Evolutionary conservation across 2,888 invertebrate species (phyloP).

Genomic region (Nomada ferruginata): DNA sequence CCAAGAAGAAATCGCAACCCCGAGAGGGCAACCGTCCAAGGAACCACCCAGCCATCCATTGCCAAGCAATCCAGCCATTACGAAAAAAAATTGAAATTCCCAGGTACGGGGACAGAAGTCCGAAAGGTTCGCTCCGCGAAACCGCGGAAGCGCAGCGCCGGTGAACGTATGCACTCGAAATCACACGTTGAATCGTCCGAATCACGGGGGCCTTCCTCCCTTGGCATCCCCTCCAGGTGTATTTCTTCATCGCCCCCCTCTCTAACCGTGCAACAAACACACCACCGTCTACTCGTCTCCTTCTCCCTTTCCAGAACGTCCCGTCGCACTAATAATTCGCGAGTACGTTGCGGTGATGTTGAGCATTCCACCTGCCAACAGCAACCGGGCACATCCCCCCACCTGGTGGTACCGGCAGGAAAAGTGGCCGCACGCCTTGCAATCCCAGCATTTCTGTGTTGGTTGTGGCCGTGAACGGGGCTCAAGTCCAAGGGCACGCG

Average conservation of each 20-base stretch:
- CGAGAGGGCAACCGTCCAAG: not conserved
- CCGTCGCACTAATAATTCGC: slow-evolving; percentile 80
- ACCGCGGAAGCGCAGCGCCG: slow-evolving; percentile 66
- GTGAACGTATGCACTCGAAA: slow-evolving; percentile 70
- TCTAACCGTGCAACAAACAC: slow-evolving; percentile 25
- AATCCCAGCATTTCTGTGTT: slow-evolving; percentile 83
- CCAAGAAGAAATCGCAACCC: not conserved
- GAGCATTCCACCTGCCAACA: slow-evolving; percentile 82
- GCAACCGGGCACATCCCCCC: slow-evolving; percentile 78
- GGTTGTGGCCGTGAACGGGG: slow-evolving; percentile 83
- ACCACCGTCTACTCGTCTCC: slow-evolving; percentile 51
- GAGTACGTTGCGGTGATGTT: slow-evolving; percentile 77
- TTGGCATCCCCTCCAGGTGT: slow-evolving; percentile 44
- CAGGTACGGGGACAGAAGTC: slow-evolving; percentile 55
- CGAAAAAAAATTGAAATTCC: no score
- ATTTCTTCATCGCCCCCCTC: slow-evolving; percentile 20
- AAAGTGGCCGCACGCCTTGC: slow-evolving; percentile 83
- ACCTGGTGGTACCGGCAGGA: slow-evolving; percentile 79
- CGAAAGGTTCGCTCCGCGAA: slow-evolving; percentile 4
- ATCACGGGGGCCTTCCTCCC: slow-evolving; percentile 67
- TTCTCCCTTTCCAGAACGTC: slow-evolving; percentile 63
- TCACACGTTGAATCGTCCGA: slow-evolving; percentile 68
- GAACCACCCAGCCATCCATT: no score
- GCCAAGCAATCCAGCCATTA: not conserved
- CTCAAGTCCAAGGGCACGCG: slow-evolving; percentile 83